Base-by-base conservation (phyloP, 2,797 vertebrate species). In the Mionectes olivaceus region DNA sequence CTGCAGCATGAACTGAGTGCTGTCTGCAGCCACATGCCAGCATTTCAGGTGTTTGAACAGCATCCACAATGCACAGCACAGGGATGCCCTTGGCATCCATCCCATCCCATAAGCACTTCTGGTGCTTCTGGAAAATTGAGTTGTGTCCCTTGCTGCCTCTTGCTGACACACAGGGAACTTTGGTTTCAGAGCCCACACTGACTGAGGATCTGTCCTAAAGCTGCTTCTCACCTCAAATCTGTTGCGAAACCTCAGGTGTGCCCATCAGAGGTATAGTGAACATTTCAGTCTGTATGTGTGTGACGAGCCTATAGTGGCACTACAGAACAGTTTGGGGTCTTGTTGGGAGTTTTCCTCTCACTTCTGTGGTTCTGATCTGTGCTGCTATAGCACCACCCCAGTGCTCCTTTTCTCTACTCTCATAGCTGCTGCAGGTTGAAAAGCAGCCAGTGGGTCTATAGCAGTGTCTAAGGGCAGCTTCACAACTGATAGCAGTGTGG, bases 1-100 rank as follows among this genome's bases (percentile, higher is more conserved):
- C 32, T 3, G 4, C 13, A 13, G 27, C 9, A 13, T 10, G 30
- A 32, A 52, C 55, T 10, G 46, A 55, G 25, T 0, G 0, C 49
- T 19, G n/a, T 23, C 49, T 35, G 46, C 49, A 77, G 56, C 25
- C 30, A 13, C 0, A 1, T 39, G 69, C 69, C 65, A 59, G 24
- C 32, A 8, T 1, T 6, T 43, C 28, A 10, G 56, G 8, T 43
- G 23, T 50, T 57, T 5, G 4, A 35, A 28, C n/a, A 33, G 39
- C 55, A 76, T 24, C 73, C 77, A 41, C 1, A 1, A 25, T 19
- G 8, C 44, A 37, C 19, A 56, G 37, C 17, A 37, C 49, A 43
- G 47, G 25, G 65, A 28, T 49, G 70, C 28, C 60, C 60, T 43
- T 23, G 30, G 81, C 55, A 60, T 16, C 19, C 35, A 28, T 8